Conservation (phyloP, 2,888 invertebrate genomes). For the Melieria picta region DNA sequence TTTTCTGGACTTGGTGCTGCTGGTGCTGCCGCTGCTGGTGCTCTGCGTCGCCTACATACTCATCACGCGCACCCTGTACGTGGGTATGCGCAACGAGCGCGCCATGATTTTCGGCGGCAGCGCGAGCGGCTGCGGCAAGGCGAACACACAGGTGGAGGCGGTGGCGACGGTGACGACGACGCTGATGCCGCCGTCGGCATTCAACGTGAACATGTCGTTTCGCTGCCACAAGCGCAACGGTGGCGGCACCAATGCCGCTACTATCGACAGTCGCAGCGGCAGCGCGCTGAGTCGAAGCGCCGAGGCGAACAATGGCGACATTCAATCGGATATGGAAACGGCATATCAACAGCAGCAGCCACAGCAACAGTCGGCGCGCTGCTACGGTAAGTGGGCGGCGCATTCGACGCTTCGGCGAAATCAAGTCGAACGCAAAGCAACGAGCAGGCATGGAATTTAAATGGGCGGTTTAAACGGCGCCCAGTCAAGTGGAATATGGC, state of each 20-base stretch:
- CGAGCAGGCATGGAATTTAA: no score
- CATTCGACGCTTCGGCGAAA: no score
- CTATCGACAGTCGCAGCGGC: neutral
- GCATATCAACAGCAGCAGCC: constrained; percentile 4
- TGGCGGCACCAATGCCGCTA: neutral
- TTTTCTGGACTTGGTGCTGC: constrained; percentile 72
- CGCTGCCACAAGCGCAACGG: constrained; percentile 24
- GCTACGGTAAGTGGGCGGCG: constrained; percentile 19
- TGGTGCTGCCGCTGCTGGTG: constrained; percentile 74
- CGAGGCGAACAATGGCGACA: neutral
- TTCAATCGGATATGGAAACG: neutral
- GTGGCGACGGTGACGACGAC: constrained; percentile 39
- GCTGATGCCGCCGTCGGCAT: constrained; percentile 29
- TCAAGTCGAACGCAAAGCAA: no score
- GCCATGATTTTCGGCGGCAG: constrained; percentile 45
- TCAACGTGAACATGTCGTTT: constrained; percentile 33
- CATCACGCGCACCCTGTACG: constrained; percentile 66
- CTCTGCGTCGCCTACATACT: constrained; percentile 74
- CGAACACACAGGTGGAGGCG: constrained; percentile 31
- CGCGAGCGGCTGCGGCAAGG: neutral
- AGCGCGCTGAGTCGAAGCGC: neutral
- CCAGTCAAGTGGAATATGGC: no score
- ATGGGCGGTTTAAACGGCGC: no score
- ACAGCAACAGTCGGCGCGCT: constrained; percentile 8
- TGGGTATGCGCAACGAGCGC: constrained; percentile 62